Evolutionary conservation across 2,888 invertebrate species (phyloP), one percentile per base, ranked within the genome.

Genomic region (Bhutanitis thaidina): DNA sequence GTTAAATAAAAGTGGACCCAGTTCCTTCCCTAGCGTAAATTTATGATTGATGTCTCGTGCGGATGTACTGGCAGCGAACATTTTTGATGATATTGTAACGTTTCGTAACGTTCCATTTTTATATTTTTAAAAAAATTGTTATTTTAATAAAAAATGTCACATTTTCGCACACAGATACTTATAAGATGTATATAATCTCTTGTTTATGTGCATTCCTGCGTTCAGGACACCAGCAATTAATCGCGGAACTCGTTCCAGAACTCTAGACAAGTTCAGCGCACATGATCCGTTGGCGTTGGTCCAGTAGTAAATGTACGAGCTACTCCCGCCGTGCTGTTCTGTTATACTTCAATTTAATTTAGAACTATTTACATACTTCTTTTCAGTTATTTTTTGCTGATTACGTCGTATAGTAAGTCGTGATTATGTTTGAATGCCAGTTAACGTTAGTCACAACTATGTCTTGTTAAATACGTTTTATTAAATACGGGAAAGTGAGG

Each of bases 301-400:
- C 51, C 51, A 51, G 45, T 35, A 35, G 27, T 43, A 43, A 16
- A 43, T 37, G 47, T 20, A 34, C 43, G 34, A 39, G 2, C 13
- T n/a, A 32, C 32, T 15, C 20, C 10, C 25, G 15, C 12, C 30
- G 20, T 10, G n/a, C 32, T 12, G 37, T 7, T 43, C 49, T 49
- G 50, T 45, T 45, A 45, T 35, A 40, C 45, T 51, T 51, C 51
- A 40, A 41, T 50, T 30, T 51, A 45, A 45, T 45, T 40, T 40
- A 45, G 45, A 40, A 40, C 29, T 36, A 45, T 45, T 40, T 49
- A 43, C 32, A 38, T 20, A 1, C 15, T 14, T 13, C 34, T 35
- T 13, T 15, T 10, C 4, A 25, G 32, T 34, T 25, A 39, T 40
- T 48, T 48, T 27, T 25, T 35, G 34, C 13, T 5, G 38, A 36